Percentiles rank a stretch among this genome's conserved stretches.
phyloP scores from a whole-genome alignment of 2,113 vertebrate genomes.

The Neodon shergylaensis region DNA sequence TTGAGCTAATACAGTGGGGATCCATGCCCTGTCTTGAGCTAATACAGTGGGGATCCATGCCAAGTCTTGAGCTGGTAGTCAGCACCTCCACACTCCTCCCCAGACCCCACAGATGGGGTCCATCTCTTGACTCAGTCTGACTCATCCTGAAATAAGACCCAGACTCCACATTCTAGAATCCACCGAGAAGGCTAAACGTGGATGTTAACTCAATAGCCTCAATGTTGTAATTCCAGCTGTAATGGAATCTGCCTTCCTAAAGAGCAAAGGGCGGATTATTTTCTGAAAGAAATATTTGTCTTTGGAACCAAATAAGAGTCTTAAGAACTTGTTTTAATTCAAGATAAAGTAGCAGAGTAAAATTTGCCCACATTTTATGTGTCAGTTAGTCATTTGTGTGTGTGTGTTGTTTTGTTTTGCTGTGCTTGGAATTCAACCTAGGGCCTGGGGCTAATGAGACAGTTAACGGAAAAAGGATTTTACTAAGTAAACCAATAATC shows the following conservation, averaged over 20 bases:
- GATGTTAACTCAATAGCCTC: neutral
- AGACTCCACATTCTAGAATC: neutral
- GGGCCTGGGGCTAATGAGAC: neutral
- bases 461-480: neutral
- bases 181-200: neutral
- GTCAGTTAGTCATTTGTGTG: neutral
- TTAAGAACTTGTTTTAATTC: slow-evolving; percentile 22
- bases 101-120: neutral
- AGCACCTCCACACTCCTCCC: neutral
- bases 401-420: neutral
- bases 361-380: neutral
- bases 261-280: neutral
- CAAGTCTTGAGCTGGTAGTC: slow-evolving; percentile 47
- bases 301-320: neutral
- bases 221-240: neutral
- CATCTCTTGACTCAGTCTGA: neutral
- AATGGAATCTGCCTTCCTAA: neutral
- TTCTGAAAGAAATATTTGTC: neutral
- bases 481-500: slow-evolving; percentile 33
- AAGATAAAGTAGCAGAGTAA: neutral
- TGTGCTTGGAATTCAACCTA: neutral
- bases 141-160: neutral
- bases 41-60: slow-evolving; percentile 31
- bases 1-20: neutral
- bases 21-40: neutral